phyloP scores from a whole-genome alignment of 1,140 invertebrate genomes.

The Hormaphis cornu region DNA sequence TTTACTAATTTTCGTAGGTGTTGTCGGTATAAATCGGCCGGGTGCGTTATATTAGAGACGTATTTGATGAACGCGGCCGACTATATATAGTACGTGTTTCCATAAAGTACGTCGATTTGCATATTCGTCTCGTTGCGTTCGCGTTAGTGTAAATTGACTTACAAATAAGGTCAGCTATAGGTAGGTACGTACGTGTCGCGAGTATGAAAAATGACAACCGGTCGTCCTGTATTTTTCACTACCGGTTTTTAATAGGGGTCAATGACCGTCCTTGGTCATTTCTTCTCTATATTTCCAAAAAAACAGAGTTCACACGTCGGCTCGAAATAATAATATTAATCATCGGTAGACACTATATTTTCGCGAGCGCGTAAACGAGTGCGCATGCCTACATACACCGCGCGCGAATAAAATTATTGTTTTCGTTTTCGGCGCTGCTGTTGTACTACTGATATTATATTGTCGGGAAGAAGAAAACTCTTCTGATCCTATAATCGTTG shows the following conservation, averaged over 20 bases:
- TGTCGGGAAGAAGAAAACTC: not conserved
- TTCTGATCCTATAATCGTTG: no score
- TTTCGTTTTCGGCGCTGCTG: not conserved
- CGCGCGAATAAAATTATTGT: not conserved
- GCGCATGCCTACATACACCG: no score
- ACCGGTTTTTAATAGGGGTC: conserved; percentile 16
- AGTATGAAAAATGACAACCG: conserved; percentile 20
- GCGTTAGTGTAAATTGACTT: conserved; percentile 7
- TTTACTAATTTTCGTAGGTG: no score
- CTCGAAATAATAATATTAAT: no score
- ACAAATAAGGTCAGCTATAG: conserved; percentile 12
- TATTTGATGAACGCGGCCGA: not conserved
- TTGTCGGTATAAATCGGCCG: no score
- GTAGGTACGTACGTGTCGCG: not conserved
- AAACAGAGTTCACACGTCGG: not conserved
- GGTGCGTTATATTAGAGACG: not conserved
- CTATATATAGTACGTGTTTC: not conserved
- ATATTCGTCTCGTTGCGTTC: not conserved
- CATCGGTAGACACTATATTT: no score
- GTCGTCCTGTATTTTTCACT: conserved; percentile 6
- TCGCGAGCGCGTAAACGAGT: no score
- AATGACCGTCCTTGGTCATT: conserved; percentile 16
- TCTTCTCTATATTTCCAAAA: conserved; percentile 1
- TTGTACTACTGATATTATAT: not conserved
- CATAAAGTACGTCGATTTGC: not conserved